These are phyloP conservation scores for Stegana nigrithorax DNA, from an alignment of 2,888 invertebrate genomes.

Conservation along the genomic window DNA sequence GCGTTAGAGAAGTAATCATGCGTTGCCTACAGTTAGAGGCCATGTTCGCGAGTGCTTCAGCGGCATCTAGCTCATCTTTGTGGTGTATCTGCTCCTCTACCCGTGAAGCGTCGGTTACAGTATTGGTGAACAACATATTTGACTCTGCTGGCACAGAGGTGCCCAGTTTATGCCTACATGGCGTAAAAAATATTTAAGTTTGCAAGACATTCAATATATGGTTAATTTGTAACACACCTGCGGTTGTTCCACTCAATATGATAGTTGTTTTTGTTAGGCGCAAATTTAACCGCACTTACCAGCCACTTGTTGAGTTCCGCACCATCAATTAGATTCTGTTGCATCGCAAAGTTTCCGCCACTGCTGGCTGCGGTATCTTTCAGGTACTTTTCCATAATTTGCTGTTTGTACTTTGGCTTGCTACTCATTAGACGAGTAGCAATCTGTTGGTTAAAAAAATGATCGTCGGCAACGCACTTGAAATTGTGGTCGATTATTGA, in stretches of 20 bases:
- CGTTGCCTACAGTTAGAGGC: conserved; percentile 70
- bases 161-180: conserved; percentile 51
- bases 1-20: conserved; percentile 49
- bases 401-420: conserved; percentile 71
- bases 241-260: conserved; percentile 75
- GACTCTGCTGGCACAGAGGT: conserved; percentile 28
- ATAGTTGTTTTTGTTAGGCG: conserved; percentile 79
- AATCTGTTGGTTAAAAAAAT: conserved; percentile 14
- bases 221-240: conserved; percentile 42
- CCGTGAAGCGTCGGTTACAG: conserved; percentile 37
- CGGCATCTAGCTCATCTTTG: conserved; percentile 81
- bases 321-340: conserved; percentile 41
- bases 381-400: conserved; percentile 74
- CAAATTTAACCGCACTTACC: conserved; percentile 80
- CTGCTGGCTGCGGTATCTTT: conserved; percentile 62
- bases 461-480: no score
- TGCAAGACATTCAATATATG: not conserved
- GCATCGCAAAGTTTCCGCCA: conserved; percentile 10
- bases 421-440: conserved; percentile 33
- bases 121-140: conserved; percentile 39
- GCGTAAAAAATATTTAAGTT: not conserved
- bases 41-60: conserved; percentile 78
- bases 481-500: no score
- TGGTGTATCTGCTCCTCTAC: conserved; percentile 70
- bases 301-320: conserved; percentile 80